Base-by-base conservation (phyloP, 37 sponge, comb jelly and placozoan species). In the Beroe ovata region DNA sequence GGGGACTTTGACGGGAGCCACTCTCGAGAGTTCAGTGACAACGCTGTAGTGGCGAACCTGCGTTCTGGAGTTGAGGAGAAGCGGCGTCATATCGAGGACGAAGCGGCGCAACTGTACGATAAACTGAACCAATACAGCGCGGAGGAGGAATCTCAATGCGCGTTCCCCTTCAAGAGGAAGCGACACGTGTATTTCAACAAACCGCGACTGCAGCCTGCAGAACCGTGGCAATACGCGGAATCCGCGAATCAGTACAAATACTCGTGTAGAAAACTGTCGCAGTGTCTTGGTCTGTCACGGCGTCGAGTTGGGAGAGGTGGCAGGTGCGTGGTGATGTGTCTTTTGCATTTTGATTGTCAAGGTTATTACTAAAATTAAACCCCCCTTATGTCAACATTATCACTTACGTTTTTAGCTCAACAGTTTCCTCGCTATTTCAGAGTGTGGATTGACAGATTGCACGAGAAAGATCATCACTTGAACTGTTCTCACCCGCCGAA, bases 1-100 rank as follows among this genome's bases (percentile, higher is more conserved):
- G 84, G 84, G 11, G 84, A 77, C 47, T 77, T 77, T 19, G 84
- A 77, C 54, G 84, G 84, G 6, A 42, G 28, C 4, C 84, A 77
- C 54, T 77, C 84, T 3, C 84, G 84, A 20, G 84, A 77, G 54
- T 77, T 77, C 47, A 77, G 84, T 54, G 84, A 77, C 84, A 77
- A 39, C 26, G 54, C 42, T 11, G 84, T 77, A 28, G 84, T 77
- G 23, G 54, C 42, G 23, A 77, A 77, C 84, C 84, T 77, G 54
- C 84, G 84, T 14, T 77, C 26, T 54, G 84, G 84, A 1, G 84
- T 77, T 1, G 84, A 77, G 54, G 84, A 77, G 84, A 77, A 77
- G 38, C 84, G 84, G 36, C 84, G 84, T 20, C 84, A 77, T 19
- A 77, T 77, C 84, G 84, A 77, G 47, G 84, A 77, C 54, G 84